A percentile compares a stretch with the other conserved stretches of the same genome.
Conservation (phyloP, 2,797 vertebrate species). For the Prunella strophiata region DNA sequence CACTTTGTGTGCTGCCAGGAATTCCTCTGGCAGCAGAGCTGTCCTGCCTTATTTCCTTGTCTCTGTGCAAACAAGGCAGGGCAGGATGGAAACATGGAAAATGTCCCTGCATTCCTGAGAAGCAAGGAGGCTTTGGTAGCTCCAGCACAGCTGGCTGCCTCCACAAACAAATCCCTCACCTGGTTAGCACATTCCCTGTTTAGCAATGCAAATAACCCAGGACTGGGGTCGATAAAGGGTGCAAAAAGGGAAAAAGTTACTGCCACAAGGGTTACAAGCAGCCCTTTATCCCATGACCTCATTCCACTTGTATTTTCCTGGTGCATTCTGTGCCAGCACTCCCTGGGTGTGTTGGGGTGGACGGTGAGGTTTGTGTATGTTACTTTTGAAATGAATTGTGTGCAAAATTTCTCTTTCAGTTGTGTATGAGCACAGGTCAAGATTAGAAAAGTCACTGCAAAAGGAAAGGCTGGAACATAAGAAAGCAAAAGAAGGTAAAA, state of each 20-base stretch:
- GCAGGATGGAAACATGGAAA: neutral
- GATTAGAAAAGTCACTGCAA: slow-evolving; percentile 97
- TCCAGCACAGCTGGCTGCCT: neutral
- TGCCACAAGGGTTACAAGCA: neutral
- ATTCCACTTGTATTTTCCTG: neutral
- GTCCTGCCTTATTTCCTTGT: neutral
- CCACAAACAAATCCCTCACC: neutral
- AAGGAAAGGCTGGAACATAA: slow-evolving; percentile 98
- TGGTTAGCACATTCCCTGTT: fast-evolving
- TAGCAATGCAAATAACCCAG: neutral
- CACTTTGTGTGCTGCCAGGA: neutral
- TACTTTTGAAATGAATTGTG: neutral
- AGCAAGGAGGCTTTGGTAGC: neutral
- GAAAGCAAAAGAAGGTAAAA: slow-evolving; percentile 96
- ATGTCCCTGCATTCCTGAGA: neutral
- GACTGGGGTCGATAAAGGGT: neutral
- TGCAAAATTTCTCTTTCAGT: slow-evolving; percentile 76
- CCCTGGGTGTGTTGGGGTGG: neutral
- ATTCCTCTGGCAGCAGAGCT: neutral
- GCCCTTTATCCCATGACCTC: neutral
- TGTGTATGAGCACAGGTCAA: slow-evolving; percentile 97
- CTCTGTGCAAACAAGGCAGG: neutral
- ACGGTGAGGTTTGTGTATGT: fast-evolving
- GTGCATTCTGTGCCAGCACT: neutral
- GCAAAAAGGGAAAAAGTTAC: neutral